Conservation (phyloP, 2,888 invertebrate species). For the Tachina lurida region DNA sequence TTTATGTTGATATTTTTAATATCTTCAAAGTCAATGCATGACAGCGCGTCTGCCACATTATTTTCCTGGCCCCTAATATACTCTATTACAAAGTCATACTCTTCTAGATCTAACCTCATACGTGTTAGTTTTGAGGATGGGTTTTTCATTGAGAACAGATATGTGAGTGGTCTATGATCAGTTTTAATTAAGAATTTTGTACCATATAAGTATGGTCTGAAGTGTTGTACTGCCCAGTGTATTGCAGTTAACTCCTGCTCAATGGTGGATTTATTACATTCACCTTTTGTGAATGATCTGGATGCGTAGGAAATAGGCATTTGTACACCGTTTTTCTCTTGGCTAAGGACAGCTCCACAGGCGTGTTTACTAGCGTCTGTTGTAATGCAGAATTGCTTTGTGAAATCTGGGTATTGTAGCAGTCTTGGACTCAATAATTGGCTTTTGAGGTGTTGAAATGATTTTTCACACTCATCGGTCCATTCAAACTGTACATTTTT, state of each 20-base stretch:
- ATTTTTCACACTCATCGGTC: constrained; percentile 41
- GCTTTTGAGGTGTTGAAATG: constrained; percentile 58
- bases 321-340: constrained; percentile 61
- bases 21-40: too few relatives aligned
- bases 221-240: constrained; percentile 70
- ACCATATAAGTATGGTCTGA: too few relatives aligned
- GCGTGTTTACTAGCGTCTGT: constrained; percentile 69
- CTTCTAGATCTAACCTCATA: too few relatives aligned
- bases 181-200: too few relatives aligned
- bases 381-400: constrained; percentile 59
- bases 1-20: too few relatives aligned
- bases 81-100: too few relatives aligned
- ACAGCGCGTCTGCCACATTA: too few relatives aligned
- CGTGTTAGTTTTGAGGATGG: constrained; percentile 64
- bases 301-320: constrained; percentile 69
- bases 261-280: constrained; percentile 73
- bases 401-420: constrained; percentile 66
- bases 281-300: constrained; percentile 72
- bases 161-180: too few relatives aligned
- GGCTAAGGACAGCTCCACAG: constrained; percentile 67
- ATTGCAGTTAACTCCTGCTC: constrained; percentile 74
- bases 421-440: constrained; percentile 32
- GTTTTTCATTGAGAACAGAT: too few relatives aligned
- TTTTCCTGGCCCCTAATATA: too few relatives aligned
- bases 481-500: constrained; percentile 1